Evolutionary conservation across 2,797 vertebrate genomes (phyloP), one percentile per base, ranked within the genome.

Genomic region (Leptodactylus fallax): DNA sequence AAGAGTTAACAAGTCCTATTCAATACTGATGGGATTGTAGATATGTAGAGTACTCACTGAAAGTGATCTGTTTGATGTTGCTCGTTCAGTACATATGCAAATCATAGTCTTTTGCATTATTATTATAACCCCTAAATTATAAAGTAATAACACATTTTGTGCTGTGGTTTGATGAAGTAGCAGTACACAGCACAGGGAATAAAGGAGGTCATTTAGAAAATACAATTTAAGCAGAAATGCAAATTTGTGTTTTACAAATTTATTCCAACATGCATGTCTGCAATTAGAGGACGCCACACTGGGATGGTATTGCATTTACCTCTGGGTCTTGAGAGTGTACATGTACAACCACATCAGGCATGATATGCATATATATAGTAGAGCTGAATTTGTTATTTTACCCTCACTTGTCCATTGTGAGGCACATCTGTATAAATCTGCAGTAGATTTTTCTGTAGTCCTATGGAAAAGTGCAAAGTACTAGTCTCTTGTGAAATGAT

Each of bases 161-260:
- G 2, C n/a, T 7, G 21, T 49, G 74, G 47, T 53, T 76, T 23
- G 74, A 77, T 53, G 72, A 51, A n/a, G 72, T n/a, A 76, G 19
- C 72, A 76, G 47, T 13, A 13, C 12, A 3, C n/a, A 77, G 74
- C n/a, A 7, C 49, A 16, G 49, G 74, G 49, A 77, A 77, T 77
- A 53, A 53, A 51, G 5, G 21, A 51, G 36, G 14, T 77, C 11
- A 77, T 77, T 56, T 58, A 61, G 27, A 80, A 80, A 80, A 45
- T 23, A 80, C 53, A 60, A 36, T 80, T 27, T 60, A 56, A 56
- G 53, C 56, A 80, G 25, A 56, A 80, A 56, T 80, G 78, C 78
- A 60, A 61, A 80, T 80, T 45, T 16, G 23, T 25, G 7, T 58
- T 9, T 80, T 80, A 36, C 23, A 60, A 56, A 80, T 56, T 27